A percentile compares a stretch with the other conserved stretches of the same genome.
Conservation (phyloP, 2,888 invertebrate genomes). For the Gerris lacustris region DNA sequence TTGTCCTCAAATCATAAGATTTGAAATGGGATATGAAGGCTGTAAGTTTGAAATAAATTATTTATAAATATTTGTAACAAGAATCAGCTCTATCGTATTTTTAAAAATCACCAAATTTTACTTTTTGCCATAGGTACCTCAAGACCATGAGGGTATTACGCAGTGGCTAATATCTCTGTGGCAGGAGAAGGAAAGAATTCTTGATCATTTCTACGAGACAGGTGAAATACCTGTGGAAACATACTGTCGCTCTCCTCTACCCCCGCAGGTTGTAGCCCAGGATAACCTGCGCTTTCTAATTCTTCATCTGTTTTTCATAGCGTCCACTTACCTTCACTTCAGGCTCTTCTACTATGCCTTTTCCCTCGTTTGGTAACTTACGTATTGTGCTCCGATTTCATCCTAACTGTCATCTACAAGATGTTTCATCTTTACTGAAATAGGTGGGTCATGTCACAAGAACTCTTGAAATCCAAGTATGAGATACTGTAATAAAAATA, state of each 20-base stretch:
- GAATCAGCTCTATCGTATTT: too few species aligned
- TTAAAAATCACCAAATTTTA: too few species aligned
- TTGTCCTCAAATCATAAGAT: too few species aligned
- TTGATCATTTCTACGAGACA: slow-evolving; percentile 69
- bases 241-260: slow-evolving; percentile 41
- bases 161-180: slow-evolving; percentile 81
- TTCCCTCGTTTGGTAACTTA: slow-evolving; percentile 26
- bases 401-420: background rate
- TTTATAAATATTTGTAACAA: too few species aligned
- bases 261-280: slow-evolving; percentile 53
- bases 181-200: slow-evolving; percentile 74
- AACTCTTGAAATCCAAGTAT: too few species aligned
- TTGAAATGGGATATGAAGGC: too few species aligned
- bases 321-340: slow-evolving; percentile 60
- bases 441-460: too few species aligned
- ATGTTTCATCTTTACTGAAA: too few species aligned
- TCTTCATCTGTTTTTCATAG: slow-evolving; percentile 64
- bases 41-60: too few species aligned
- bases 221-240: slow-evolving; percentile 50
- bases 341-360: slow-evolving; percentile 27
- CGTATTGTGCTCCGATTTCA: background rate
- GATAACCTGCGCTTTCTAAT: slow-evolving; percentile 62
- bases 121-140: slow-evolving; percentile 48
- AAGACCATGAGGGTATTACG: slow-evolving; percentile 62
- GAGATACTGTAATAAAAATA: too few species aligned